Conservation (phyloP, 2,888 invertebrate species). For the Crossocerus cetratus region DNA sequence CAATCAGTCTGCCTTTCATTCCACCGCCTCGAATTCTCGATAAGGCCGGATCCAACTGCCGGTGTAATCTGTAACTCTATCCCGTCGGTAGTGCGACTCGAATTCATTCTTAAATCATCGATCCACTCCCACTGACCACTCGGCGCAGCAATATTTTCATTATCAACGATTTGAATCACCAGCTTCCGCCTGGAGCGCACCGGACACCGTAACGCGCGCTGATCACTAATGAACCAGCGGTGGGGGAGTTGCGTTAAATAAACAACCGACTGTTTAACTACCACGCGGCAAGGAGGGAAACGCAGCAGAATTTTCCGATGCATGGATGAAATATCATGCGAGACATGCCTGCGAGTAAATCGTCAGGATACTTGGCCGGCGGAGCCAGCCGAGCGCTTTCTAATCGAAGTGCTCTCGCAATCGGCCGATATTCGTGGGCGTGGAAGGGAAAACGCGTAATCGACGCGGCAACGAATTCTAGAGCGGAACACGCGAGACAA, state of each 20-base stretch:
- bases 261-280: not conserved
- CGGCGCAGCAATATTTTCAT: not conserved
- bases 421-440: no score
- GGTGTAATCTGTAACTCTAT: not conserved
- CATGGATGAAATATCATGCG: not conserved
- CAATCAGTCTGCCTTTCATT: no score
- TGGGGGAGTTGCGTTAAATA: not conserved
- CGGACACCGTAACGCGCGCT: conserved; percentile 7
- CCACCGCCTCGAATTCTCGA: no score
- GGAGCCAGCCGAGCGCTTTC: no score
- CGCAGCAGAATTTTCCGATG: not conserved
- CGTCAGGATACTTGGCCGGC: no score
- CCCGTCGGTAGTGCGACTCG: conserved; percentile 22
- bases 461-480: no score
- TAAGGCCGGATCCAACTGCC: no score
- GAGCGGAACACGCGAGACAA: not conserved
- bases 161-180: not conserved
- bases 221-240: not conserved
- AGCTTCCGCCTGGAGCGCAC: conserved; percentile 7
- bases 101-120: not conserved
- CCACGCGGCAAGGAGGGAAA: not conserved
- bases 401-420: no score
- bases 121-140: not conserved
- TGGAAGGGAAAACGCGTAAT: no score
- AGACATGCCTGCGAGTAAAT: no score